Percentiles rank a stretch among this genome's conserved stretches.
Conservation (phyloP, 1,140 invertebrate species). For the Galleria mellonella region DNA sequence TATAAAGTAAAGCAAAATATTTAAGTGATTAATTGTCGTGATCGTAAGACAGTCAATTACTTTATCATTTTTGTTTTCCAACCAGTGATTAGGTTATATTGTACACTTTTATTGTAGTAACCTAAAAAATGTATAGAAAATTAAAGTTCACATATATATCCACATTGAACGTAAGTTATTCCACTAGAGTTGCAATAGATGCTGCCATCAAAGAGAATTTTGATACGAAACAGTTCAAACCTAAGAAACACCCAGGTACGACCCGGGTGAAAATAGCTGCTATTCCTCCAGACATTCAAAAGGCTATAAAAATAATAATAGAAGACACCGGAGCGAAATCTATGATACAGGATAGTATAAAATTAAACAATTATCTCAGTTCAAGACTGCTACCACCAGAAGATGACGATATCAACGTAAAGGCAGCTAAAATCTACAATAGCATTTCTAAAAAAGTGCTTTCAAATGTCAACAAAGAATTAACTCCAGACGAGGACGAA, state of each 20-base stretch:
- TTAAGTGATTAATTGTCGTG: too few relatives aligned
- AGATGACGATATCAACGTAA: slow-evolving; percentile 67
- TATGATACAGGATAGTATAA: slow-evolving; percentile 68
- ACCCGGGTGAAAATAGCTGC: slow-evolving; percentile 61
- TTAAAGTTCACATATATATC: slow-evolving; percentile 31
- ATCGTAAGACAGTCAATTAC: too few relatives aligned
- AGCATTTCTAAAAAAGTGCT: slow-evolving; percentile 47
- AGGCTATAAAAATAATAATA: slow-evolving; percentile 72
- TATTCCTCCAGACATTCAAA: slow-evolving; percentile 76
- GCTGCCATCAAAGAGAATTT: slow-evolving; percentile 70
- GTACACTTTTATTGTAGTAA: slow-evolving; percentile 28
- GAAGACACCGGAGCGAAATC: slow-evolving; percentile 74
- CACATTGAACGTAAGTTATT: slow-evolving; percentile 30
- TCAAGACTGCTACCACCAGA: slow-evolving; percentile 78
- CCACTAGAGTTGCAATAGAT: slow-evolving; percentile 72
- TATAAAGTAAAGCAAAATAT: too few relatives aligned
- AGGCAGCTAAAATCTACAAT: slow-evolving; percentile 53
- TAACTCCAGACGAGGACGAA: slow-evolving; percentile 42
- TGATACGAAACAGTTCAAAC: slow-evolving; percentile 76
- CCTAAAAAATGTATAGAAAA: slow-evolving; percentile 52
- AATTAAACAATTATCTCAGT: slow-evolving; percentile 77
- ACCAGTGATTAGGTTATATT: too few relatives aligned
- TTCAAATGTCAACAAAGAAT: slow-evolving; percentile 34
- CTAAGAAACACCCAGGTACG: slow-evolving; percentile 81
- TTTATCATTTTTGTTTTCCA: too few relatives aligned